phyloP scores from a whole-genome alignment of 2,797 vertebrate genomes.

The Pyrocephalus nanus region DNA sequence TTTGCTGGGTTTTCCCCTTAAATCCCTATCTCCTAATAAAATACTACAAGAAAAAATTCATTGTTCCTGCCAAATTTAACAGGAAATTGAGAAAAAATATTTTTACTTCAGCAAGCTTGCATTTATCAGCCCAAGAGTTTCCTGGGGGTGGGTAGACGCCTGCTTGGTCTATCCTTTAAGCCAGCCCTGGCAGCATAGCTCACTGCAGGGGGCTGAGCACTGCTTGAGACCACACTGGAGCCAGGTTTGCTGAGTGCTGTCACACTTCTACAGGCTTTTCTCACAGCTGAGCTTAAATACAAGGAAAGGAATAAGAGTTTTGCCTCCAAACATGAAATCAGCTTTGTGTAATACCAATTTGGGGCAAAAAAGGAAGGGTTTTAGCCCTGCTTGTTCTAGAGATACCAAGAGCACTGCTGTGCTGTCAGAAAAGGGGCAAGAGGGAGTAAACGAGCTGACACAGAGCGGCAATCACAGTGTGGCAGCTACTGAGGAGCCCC shows the following conservation, averaged over 20 bases:
- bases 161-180: constrained; percentile 50
- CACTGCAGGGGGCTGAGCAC: not conserved
- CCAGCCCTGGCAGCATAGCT: constrained; percentile 43
- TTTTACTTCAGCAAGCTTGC: constrained; percentile 39
- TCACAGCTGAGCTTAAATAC: not conserved
- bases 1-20: constrained; percentile 48
- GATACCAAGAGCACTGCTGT: not conserved
- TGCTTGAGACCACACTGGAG: constrained; percentile 24
- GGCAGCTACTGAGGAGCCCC: not conserved
- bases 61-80: constrained; percentile 57
- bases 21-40: constrained; percentile 65
- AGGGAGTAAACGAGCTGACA: not conserved
- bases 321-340: not conserved
- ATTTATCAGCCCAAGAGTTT: constrained; percentile 30
- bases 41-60: constrained; percentile 11
- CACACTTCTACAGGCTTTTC: not conserved
- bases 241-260: constrained; percentile 1
- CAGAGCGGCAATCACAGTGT: not conserved
- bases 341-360: not conserved
- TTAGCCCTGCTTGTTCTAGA: not conserved
- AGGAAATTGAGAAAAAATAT: constrained; percentile 69
- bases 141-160: constrained; percentile 41
- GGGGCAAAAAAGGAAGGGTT: not conserved
- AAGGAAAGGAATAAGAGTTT: not conserved
- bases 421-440: not conserved